phyloP scores from a whole-genome alignment of 2,797 vertebrate genomes.

The Lithobates sylvaticus region DNA sequence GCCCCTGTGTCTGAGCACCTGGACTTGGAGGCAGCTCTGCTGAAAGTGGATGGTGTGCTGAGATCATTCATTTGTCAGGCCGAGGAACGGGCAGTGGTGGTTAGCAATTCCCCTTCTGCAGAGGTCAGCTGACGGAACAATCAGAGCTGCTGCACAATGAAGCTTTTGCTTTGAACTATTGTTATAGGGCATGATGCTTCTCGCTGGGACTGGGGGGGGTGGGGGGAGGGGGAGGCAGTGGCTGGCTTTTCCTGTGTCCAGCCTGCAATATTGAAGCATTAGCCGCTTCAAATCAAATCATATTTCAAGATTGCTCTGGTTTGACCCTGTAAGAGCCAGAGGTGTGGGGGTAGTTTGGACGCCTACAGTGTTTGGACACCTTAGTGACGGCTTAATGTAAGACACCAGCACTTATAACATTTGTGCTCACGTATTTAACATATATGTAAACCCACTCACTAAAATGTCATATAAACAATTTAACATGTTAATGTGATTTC shows the following conservation, averaged over 20 bases:
- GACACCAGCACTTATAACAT: not conserved
- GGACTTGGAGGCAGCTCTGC: constrained; percentile 72
- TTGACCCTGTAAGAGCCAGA: constrained; percentile 13
- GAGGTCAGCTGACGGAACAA: constrained; percentile 81
- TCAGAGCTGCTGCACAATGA: constrained; percentile 72
- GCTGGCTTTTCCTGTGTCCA: constrained; percentile 63
- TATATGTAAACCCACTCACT: not conserved
- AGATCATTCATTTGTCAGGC: constrained; percentile 79
- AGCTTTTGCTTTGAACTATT: constrained; percentile 79
- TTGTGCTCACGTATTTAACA: not conserved
- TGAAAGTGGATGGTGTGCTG: constrained; percentile 75
- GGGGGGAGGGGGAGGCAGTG: constrained; percentile 56
- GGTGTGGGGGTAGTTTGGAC: not conserved
- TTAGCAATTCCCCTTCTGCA: constrained; percentile 76
- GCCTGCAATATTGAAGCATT: constrained; percentile 46
- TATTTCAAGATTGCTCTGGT: constrained; percentile 38
- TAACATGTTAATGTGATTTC: too few species aligned
- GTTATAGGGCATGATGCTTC: constrained; percentile 71
- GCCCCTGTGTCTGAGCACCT: constrained; percentile 75
- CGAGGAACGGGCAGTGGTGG: constrained; percentile 71
- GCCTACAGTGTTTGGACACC: too few species aligned
- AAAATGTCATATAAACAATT: not conserved
- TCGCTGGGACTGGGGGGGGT: constrained; percentile 62
- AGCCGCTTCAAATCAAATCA: constrained; percentile 29
- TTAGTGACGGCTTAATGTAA: too few species aligned